These are phyloP conservation scores for Eupelmus urozonus DNA, from an alignment of 2,888 invertebrate species.

Conservation along the genomic window DNA sequence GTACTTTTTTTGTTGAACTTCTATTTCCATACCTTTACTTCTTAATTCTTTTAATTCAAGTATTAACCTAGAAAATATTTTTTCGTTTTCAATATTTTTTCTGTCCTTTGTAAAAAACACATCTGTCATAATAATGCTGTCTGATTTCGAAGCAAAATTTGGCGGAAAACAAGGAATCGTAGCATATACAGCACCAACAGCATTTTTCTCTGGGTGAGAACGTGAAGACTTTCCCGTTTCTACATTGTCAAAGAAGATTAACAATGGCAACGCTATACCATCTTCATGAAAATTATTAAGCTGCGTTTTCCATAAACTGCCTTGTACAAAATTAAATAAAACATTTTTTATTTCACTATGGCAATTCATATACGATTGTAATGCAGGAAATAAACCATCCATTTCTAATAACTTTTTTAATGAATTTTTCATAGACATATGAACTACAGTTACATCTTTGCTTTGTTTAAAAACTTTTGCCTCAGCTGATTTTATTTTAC, in stretches of 20 bases:
- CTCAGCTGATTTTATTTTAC: too few species aligned
- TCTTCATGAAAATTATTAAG: slow-evolving; percentile 36
- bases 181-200: slow-evolving; percentile 58
- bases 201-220: slow-evolving; percentile 56
- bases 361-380: background rate
- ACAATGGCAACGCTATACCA: slow-evolving; percentile 56
- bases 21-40: slow-evolving; percentile 30
- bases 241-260: slow-evolving; percentile 60
- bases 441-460: slow-evolving; percentile 12
- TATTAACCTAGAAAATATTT: slow-evolving; percentile 21
- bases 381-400: slow-evolving; percentile 19
- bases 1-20: background rate
- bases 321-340: slow-evolving; percentile 58
- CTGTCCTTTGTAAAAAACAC: slow-evolving; percentile 20
- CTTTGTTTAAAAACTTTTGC: too few species aligned
- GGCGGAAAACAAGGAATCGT: slow-evolving; percentile 49
- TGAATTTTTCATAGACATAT: slow-evolving; percentile 40
- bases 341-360: slow-evolving; percentile 24
- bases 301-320: slow-evolving; percentile 51
- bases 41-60: slow-evolving; percentile 34
- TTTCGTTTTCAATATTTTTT: background rate
- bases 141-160: slow-evolving; percentile 9
- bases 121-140: slow-evolving; percentile 12
- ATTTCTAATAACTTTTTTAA: slow-evolving; percentile 29
- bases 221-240: slow-evolving; percentile 60